A percentile compares a stretch with the other conserved stretches of the same genome.
Evolutionary conservation across 2,113 vertebrate genomes (phyloP).

Genomic region (Odontesthes bonariensis): DNA sequence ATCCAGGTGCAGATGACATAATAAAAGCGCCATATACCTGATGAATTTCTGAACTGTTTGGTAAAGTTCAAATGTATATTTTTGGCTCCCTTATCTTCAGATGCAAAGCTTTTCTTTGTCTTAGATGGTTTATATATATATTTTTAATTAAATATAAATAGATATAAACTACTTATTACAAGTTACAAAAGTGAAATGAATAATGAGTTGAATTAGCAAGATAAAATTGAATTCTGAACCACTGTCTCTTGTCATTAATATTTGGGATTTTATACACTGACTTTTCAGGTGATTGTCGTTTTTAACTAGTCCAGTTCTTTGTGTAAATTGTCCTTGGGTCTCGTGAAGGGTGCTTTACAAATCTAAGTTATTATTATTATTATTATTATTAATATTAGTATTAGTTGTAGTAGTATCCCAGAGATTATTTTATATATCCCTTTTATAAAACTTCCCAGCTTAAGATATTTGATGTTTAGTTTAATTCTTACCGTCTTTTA

Average conservation of each 20-base stretch:
- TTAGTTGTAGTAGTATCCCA: neutral
- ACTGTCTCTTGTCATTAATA: neutral
- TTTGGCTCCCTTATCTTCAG: neutral
- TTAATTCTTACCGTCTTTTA: too few relatives aligned
- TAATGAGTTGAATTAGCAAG: neutral
- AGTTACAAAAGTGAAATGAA: neutral
- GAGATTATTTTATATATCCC: neutral
- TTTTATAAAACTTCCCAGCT: neutral
- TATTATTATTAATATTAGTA: too few relatives aligned
- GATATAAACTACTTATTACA: neutral
- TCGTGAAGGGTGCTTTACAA: too few relatives aligned
- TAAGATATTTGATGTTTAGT: neutral
- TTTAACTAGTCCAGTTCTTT: too few relatives aligned
- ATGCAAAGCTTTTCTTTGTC: accelerated
- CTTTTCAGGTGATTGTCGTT: too few relatives aligned
- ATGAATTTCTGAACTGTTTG: neutral
- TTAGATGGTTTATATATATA: neutral
- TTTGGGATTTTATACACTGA: too few relatives aligned
- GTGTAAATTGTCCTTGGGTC: too few relatives aligned
- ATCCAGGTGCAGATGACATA: neutral
- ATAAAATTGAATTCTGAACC: neutral
- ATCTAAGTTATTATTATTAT: too few relatives aligned
- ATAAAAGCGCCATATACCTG: neutral
- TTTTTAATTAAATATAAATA: constrained; percentile 7
- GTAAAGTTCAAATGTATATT: too few relatives aligned